Evolutionary conservation across 2,888 invertebrate species (phyloP).

Genomic region (Pyrocoelia pectoralis): DNA sequence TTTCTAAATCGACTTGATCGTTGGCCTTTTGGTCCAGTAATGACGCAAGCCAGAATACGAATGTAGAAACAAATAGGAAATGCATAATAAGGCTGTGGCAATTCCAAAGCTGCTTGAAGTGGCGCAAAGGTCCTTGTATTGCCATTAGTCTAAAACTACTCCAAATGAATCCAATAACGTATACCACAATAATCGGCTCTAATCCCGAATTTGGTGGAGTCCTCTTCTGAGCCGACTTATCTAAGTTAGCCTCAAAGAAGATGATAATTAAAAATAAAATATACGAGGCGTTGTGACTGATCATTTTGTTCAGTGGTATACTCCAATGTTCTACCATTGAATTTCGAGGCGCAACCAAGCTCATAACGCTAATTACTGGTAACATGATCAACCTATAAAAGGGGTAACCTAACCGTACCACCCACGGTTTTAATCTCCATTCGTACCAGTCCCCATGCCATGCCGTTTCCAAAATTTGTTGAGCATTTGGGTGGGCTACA

Average conservation of each 20-base stretch:
- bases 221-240: constrained; percentile 65
- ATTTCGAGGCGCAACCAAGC: constrained; percentile 60
- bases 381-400: constrained; percentile 57
- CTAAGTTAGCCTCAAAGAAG: constrained; percentile 67
- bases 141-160: constrained; percentile 65
- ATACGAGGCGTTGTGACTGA: constrained; percentile 73
- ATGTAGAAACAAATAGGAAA: constrained; percentile 66
- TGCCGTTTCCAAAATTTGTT: constrained; percentile 70
- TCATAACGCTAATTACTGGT: constrained; percentile 60
- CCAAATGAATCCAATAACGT: constrained; percentile 66
- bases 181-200: constrained; percentile 58
- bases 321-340: constrained; percentile 63
- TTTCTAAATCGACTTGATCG: constrained; percentile 62
- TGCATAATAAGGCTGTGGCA: constrained; percentile 70
- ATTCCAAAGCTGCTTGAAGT: constrained; percentile 68
- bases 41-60: constrained; percentile 69
- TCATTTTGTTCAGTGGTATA: constrained; percentile 75
- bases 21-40: constrained; percentile 62
- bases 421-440: constrained; percentile 53
- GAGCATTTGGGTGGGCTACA: constrained; percentile 78
- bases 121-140: constrained; percentile 65
- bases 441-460: constrained; percentile 68
- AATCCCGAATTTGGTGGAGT: constrained; percentile 68
- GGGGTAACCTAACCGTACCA: constrained; percentile 47
- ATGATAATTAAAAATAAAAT: constrained; percentile 71